These are phyloP conservation scores for Halcyon malimbica DNA, from an alignment of 2,113 vertebrate genomes.

Conservation along the genomic window DNA sequence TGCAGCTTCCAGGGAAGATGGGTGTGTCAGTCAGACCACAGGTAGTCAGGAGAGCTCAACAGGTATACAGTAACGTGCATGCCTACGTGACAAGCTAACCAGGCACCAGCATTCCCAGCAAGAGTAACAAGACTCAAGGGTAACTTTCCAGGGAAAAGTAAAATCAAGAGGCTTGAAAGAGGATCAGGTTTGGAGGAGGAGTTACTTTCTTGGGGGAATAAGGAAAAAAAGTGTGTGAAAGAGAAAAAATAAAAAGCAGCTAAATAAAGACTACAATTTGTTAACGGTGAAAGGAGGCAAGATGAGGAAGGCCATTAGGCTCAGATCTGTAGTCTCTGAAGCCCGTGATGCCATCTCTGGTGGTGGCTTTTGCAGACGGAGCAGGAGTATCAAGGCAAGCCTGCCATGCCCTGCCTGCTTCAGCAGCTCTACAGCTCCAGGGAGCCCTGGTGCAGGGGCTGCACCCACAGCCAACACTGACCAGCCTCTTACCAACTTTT, in stretches of 20 bases:
- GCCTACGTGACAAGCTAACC: background rate
- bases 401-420: background rate
- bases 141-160: background rate
- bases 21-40: background rate
- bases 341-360: accelerated
- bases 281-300: background rate
- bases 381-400: background rate
- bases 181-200: background rate
- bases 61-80: background rate
- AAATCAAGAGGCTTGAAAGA: background rate
- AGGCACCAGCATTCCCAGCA: background rate
- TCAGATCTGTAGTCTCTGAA: background rate
- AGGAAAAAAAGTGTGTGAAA: background rate
- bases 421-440: background rate
- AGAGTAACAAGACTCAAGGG: background rate
- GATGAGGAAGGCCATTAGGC: background rate
- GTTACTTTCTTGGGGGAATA: background rate
- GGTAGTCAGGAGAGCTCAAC: background rate
- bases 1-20: background rate
- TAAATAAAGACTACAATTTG: background rate
- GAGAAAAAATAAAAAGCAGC: background rate
- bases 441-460: background rate
- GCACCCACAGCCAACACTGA: background rate
- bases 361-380: background rate
- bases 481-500: background rate